Evolutionary conservation across 2,113 vertebrate species (phyloP), one percentile per base, ranked within the genome.

Genomic region (Nannobrachium achirus): DNA sequence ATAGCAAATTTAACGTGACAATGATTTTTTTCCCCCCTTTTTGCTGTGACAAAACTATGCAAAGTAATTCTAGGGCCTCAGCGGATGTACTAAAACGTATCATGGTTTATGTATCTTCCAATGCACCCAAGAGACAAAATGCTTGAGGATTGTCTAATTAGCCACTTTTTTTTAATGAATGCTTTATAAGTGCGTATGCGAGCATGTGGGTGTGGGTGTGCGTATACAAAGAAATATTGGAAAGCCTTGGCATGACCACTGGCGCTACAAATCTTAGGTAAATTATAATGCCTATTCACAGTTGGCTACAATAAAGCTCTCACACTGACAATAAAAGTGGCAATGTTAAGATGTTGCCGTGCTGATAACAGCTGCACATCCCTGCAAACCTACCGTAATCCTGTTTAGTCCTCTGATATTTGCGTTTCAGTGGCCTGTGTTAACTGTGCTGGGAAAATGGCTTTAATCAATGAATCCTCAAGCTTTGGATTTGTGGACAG

Each of bases 1-100:
- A 33, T 33, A 33, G 25, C 25, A 33, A 3, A 33, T 33, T n/a
- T n/a, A n/a, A 14, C 11, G 45, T 48, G 45, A n/a, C 55, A 76
- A 4, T 66, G 3, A 42, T 13, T 1, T 16, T 13, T 16, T 13
- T 56, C 3, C 1, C n/a, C n/a, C 9, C 58, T 6, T 66, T 40
- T 25, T 60, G 44, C 40, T 25, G 33, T 40, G 58, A 76, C 25
- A 20, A 49, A 56, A 73, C 82, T 86, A 81, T 81, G 82, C 80
- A 88, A 74, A 74, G 57, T 48, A 52, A 66, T n/a, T 50, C 49
- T 56, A 61, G 53, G 45, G 58, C 65, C 73, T 56, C 18, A 20
- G 53, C 59, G 71, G 58, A 58, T 75, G 15, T 64, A 49, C 25
- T 13, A 9, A 59, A 58, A 41, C 44, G 11, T 48, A 13, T 25